Conservation (phyloP, 1,140 invertebrate genomes). For the Oncopeltus fasciatus region DNA sequence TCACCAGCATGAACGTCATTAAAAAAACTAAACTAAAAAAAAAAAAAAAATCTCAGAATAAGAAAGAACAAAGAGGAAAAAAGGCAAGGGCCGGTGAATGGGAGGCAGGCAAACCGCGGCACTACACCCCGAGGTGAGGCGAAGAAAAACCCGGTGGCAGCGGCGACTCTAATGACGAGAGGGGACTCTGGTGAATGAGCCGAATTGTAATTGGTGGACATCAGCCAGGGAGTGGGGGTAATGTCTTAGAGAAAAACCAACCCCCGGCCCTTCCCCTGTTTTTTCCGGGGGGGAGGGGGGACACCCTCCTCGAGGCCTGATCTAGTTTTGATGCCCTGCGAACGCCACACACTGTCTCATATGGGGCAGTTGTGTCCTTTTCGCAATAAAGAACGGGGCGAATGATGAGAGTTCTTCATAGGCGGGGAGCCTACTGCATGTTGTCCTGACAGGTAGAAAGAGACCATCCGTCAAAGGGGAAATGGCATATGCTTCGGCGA, state of each 20-base stretch:
- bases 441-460: too few species aligned
- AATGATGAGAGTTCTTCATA: too few species aligned
- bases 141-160: background rate
- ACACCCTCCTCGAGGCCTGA: background rate
- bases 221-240: background rate
- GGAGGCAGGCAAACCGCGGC: background rate
- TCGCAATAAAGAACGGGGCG: too few species aligned
- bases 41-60: too few species aligned
- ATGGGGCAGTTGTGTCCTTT: too few species aligned
- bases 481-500: too few species aligned
- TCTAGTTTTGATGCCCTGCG: background rate
- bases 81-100: background rate
- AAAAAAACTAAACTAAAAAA: too few species aligned
- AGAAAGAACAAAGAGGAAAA: too few species aligned
- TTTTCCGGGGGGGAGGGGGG: background rate
- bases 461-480: too few species aligned
- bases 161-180: background rate
- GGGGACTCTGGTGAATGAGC: background rate
- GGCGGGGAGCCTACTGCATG: too few species aligned
- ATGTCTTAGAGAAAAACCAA: background rate
- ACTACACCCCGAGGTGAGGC: background rate
- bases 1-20: background rate
- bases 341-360: too few species aligned
- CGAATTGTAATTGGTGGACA: background rate
- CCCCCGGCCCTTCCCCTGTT: too few species aligned